Evolutionary conservation across 2,797 vertebrate genomes (phyloP), one percentile per base, ranked within the genome.

Genomic region (Apogon talboti): DNA sequence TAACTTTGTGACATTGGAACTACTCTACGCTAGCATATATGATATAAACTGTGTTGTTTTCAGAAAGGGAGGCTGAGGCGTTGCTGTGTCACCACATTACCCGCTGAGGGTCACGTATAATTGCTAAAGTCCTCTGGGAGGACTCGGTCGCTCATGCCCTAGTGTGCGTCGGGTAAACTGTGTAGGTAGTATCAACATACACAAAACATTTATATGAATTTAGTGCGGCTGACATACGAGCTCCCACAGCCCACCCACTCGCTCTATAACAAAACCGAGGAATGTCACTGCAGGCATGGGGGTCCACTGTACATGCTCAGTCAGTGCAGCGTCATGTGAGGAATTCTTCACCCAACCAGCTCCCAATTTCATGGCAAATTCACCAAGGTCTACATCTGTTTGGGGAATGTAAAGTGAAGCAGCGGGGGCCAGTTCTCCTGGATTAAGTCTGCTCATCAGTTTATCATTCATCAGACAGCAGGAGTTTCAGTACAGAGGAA

Each of bases 391-490:
- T 90, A 88, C 92, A 94, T 95, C 94, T 93, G 82, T 92, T 92
- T 79, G 65, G 89, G 86, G 89, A 88, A 93, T 94, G 94, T 95
- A 95, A 95, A 96, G 95, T 90, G 92, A 92, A 89, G 84, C 92
- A 90, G 90, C 83, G 86, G 94, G 94, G 88, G 88, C 92, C 92
- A 94, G 95, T 95, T 95, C 95, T 94, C 92, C 93, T 93, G 95
- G 94, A 96, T 96, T 96, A 96, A 89, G 89, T 86, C 92, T 92
- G 95, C 94, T 91, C 91, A 91, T 93, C 90, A 91, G 86, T 93
- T 92, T 95, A 96, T 94, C 92, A 85, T 97, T 96, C 93, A 95
- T 96, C 96, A 96, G 92, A 94, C 94, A 92, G 92, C 83, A 16
- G 85, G 91, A 86, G 87, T 92, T 94, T 93, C 89, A 60, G 60